Conservation (phyloP, 2,888 invertebrate genomes). For the Steinernema hermaphroditum region DNA sequence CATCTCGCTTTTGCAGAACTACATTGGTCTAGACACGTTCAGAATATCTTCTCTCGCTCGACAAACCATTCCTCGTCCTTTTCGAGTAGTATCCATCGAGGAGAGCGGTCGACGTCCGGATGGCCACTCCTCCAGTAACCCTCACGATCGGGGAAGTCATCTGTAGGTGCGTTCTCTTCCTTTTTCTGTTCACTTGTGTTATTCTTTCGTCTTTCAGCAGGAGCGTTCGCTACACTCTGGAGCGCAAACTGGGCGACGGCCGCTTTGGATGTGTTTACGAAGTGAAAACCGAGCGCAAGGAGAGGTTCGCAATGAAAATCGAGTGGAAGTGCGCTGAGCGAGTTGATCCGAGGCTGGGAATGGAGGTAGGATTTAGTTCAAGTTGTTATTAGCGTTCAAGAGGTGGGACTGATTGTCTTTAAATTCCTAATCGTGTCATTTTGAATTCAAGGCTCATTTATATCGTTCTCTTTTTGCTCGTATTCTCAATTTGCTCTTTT, state of each 20-base stretch:
- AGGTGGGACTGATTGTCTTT: background rate
- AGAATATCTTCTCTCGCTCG: no score
- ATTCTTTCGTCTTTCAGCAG: conserved; percentile 33
- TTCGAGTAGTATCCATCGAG: no score
- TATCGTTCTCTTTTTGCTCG: background rate
- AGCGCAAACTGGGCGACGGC: conserved; percentile 39
- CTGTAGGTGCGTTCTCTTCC: no score
- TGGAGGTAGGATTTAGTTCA: conserved; percentile 12
- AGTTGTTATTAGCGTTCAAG: background rate
- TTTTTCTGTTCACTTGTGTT: no score
- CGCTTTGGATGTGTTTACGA: conserved; percentile 15
- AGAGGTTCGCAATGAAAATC: conserved; percentile 24
- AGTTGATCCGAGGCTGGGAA: conserved; percentile 17
- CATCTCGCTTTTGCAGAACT: no score
- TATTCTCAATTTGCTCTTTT: no score
- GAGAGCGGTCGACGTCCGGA: no score
- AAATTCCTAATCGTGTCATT: background rate
- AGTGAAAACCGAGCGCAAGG: conserved; percentile 23
- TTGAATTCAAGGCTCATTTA: background rate
- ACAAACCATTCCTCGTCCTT: no score
- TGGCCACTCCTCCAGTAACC: no score
- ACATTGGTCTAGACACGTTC: no score
- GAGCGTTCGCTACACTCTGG: conserved; percentile 19
- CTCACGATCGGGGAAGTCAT: no score
- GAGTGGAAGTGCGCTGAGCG: conserved; percentile 18